Evolutionary conservation across 2,797 vertebrate genomes (phyloP).

Genomic region (Sternotherus odoratus): DNA sequence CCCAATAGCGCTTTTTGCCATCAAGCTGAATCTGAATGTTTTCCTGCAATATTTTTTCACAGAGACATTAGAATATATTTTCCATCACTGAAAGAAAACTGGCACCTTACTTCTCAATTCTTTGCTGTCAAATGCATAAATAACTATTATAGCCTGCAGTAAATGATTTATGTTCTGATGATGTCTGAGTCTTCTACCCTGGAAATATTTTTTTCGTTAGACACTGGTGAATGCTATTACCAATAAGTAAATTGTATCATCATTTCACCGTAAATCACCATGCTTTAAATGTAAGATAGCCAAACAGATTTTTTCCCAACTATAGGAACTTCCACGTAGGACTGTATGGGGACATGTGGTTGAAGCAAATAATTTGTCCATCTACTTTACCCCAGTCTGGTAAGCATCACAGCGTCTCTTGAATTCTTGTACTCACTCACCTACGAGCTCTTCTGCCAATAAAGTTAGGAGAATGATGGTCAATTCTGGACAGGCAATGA

Average conservation of each 20-base stretch:
- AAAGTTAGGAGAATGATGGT: neutral
- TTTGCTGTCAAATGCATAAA: constrained; percentile 62
- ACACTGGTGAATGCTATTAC: constrained; percentile 53
- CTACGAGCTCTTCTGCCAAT: neutral
- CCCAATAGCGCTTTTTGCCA: constrained; percentile 7
- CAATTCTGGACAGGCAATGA: neutral
- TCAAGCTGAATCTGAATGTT: constrained; percentile 58
- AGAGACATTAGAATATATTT: constrained; percentile 63
- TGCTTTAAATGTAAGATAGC: neutral
- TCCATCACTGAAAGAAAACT: constrained; percentile 48
- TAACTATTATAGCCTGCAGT: constrained; percentile 58
- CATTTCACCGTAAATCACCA: constrained; percentile 39
- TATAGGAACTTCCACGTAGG: constrained; percentile 2
- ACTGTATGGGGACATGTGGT: neutral
- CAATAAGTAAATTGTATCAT: constrained; percentile 65
- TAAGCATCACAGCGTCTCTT: neutral
- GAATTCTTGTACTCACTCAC: constrained; percentile 5
- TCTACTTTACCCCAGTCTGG: neutral
- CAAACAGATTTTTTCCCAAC: constrained; percentile 44
- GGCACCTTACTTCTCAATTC: constrained; percentile 54
- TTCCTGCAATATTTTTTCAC: constrained; percentile 30
- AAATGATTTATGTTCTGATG: constrained; percentile 59
- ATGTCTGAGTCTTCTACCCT: constrained; percentile 53
- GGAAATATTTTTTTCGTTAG: constrained; percentile 62
- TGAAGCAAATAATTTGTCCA: neutral